These are phyloP conservation scores for Calidris pygmaea DNA, from an alignment of 2,113 vertebrate species.

Conservation along the genomic window DNA sequence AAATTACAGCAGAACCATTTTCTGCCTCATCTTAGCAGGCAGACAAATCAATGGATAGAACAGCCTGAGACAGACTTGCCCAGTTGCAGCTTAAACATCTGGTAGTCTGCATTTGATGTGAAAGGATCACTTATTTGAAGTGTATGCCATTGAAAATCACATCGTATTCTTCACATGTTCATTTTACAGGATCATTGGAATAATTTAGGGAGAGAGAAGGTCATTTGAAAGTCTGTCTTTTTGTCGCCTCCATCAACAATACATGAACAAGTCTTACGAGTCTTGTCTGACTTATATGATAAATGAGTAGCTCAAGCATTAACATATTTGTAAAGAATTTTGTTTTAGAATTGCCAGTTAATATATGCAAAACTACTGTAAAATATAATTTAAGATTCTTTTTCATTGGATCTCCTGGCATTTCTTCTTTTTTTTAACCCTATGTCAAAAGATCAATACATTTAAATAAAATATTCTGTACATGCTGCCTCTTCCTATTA, in stretches of 20 bases:
- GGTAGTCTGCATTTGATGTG: background rate
- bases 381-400: background rate
- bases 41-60: background rate
- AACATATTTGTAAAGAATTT: background rate
- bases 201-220: background rate
- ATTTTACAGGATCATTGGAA: background rate
- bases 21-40: background rate
- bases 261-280: background rate
- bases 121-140: background rate
- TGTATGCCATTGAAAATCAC: background rate
- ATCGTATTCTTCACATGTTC: background rate
- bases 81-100: background rate
- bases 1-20: background rate
- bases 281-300: background rate
- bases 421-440: background rate
- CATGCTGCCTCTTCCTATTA: background rate
- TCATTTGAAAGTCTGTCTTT: constrained; percentile 2
- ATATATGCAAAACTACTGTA: background rate
- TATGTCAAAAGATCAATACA: background rate
- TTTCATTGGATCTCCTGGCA: background rate
- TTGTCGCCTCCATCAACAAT: background rate
- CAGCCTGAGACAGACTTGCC: background rate
- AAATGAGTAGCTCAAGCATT: background rate
- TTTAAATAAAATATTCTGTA: constrained; percentile 30
- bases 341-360: background rate